Conservation (phyloP, 2,888 invertebrate genomes). For the Drosophila suboccidentalis region DNA sequence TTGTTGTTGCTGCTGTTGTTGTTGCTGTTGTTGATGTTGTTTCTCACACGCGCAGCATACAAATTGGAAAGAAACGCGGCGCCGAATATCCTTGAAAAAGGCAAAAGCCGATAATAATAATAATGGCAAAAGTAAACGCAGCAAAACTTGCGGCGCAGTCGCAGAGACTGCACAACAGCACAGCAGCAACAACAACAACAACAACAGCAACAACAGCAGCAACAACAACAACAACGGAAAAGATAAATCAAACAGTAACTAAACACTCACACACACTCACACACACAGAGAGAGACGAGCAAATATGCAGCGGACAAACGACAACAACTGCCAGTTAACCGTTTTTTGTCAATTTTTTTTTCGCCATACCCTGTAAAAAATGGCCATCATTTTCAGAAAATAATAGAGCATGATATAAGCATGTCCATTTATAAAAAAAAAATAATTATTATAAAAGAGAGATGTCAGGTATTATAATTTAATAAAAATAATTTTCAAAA, state of each 20-base stretch:
- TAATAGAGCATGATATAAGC: no score
- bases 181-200: slow-evolving; percentile 15
- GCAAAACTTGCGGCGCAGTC: slow-evolving; percentile 60
- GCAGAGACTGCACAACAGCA: slow-evolving; percentile 53
- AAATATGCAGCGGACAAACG: slow-evolving; percentile 46
- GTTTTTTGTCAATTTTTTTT: slow-evolving; percentile 25
- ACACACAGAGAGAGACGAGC: slow-evolving; percentile 34
- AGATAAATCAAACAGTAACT: slow-evolving; percentile 82
- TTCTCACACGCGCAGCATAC: slow-evolving; percentile 77
- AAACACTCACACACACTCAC: slow-evolving; percentile 62
- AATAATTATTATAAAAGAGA: no score
- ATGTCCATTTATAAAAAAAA: no score
- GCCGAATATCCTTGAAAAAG: slow-evolving; percentile 79
- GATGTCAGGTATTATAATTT: no score
- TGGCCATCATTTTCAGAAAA: no score
- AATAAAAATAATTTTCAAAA: no score
- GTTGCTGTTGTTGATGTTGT: slow-evolving; percentile 28
- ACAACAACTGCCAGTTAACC: slow-evolving; percentile 48
- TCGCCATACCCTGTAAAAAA: slow-evolving; percentile 19
- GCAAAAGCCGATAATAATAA: slow-evolving; percentile 69
- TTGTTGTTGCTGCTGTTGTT: slow-evolving; percentile 5
- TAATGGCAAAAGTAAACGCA: slow-evolving; percentile 51
- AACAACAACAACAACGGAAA: slow-evolving; percentile 68
- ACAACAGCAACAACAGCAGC: slow-evolving; percentile 27
- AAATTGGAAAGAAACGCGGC: slow-evolving; percentile 65